Percentiles rank a stretch among this genome's conserved stretches.
These are phyloP conservation scores for Lordiphosa clarofinis DNA, from an alignment of 1,140 invertebrate species.

Conservation along the genomic window DNA sequence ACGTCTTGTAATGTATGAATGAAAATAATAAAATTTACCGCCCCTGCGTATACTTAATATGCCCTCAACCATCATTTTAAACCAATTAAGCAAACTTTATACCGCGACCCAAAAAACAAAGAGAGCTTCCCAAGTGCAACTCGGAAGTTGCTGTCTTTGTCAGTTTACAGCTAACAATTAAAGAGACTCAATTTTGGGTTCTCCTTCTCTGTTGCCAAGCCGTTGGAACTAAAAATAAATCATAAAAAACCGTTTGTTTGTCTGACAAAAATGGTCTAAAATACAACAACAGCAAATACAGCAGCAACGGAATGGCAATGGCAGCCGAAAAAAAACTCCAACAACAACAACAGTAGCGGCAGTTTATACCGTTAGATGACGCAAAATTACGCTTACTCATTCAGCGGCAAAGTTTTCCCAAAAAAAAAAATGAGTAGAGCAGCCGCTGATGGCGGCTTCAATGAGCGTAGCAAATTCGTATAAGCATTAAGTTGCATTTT, in stretches of 20 bases:
- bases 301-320: slow-evolving; percentile 49
- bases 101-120: slow-evolving; percentile 10
- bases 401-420: slow-evolving; percentile 47
- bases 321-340: slow-evolving; percentile 47
- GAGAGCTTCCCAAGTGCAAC: slow-evolving; percentile 55
- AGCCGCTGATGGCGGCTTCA: slow-evolving; percentile 26
- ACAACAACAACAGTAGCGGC: slow-evolving; percentile 62
- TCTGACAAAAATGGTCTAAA: slow-evolving; percentile 69
- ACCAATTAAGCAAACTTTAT: no score
- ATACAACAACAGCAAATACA: slow-evolving; percentile 48
- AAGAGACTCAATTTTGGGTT: slow-evolving; percentile 3
- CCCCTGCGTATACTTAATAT: no score
- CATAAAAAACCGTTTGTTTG: slow-evolving; percentile 16
- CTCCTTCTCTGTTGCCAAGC: slow-evolving; percentile 2
- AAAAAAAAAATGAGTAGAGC: slow-evolving; percentile 29
- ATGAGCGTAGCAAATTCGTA: slow-evolving; percentile 57
- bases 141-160: slow-evolving; percentile 43
- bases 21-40: no score
- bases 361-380: slow-evolving; percentile 70
- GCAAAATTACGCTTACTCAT: slow-evolving; percentile 77
- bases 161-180: slow-evolving; percentile 10
- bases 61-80: no score
- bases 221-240: slow-evolving; percentile 11
- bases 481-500: slow-evolving; percentile 70
- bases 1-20: no score